phyloP scores from a whole-genome alignment of 2,797 vertebrate species.

The Notolabrus celidotus region DNA sequence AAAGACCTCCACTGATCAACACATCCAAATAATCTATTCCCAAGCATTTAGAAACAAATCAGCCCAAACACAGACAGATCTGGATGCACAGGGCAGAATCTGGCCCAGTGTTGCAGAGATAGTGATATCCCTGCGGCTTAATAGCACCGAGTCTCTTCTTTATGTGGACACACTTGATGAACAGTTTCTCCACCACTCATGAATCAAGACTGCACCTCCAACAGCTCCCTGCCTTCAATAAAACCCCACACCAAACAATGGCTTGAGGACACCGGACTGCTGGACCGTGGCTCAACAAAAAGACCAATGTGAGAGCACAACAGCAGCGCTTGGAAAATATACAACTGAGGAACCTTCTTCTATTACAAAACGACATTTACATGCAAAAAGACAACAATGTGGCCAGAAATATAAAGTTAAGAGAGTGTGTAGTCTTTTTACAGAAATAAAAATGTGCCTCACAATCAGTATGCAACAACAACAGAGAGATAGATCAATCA shows the following conservation, averaged over 20 bases:
- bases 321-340: neutral
- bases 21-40: neutral
- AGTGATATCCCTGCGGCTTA: slow-evolving; percentile 21
- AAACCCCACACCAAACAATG: slow-evolving; percentile 4
- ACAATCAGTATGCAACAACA: too few relatives aligned
- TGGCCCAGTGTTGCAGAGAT: slow-evolving; percentile 1
- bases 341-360: neutral
- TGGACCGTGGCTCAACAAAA: slow-evolving; percentile 23
- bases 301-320: slow-evolving; percentile 8
- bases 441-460: too few relatives aligned
- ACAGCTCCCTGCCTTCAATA: slow-evolving; percentile 22
- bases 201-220: slow-evolving; percentile 47
- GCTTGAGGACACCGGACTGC: slow-evolving; percentile 29
- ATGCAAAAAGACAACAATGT: neutral
- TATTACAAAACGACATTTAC: neutral
- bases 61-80: neutral
- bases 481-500: too few relatives aligned
- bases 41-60: neutral
- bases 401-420: neutral
- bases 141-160: neutral
- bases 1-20: neutral
- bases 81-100: neutral
- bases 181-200: slow-evolving; percentile 27
- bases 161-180: slow-evolving; percentile 17
- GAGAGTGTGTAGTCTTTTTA: too few relatives aligned